Evolutionary conservation across 2,888 invertebrate genomes (phyloP), one percentile per base, ranked within the genome.

Genomic region (Drosophila peninsularis): DNA sequence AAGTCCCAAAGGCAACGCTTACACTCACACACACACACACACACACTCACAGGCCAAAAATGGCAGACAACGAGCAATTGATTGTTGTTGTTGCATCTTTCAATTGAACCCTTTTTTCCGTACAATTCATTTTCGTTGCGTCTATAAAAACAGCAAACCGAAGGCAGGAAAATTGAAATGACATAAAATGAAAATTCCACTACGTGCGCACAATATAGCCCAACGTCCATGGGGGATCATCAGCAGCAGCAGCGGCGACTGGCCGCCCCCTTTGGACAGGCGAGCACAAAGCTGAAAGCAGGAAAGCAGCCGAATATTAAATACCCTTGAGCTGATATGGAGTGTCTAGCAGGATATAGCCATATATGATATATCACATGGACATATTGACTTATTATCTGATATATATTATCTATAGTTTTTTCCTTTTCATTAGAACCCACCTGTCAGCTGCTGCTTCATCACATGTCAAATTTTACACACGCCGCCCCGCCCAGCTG

Each of bases 171-270:
- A 85, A 85, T 88, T 88, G 88, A 88, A 85, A 88, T 78, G 88
- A 80, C 88, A 85, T 83, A 74, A 86, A 85, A 88, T 88, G 88
- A 85, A 85, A 85, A 86, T 88, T 82, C 78, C 78, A 80, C 62
- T 82, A 88, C 88, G 88, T 85, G 85, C 69, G 62, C 77, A 85
- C 82, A 83, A 75, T 77, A 76, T 85, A 76, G 49, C 63, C 83
- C 77, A 75, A 74, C 61, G 75, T 66, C 74, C 77, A 73, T 62
- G 52, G 77, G 77, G 74, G 68, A 78, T 75, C 75, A 71, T 50
- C 75, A 76, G 73, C 75, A 76, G 73, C 72, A 63, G 24, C 24
- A 24, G 3, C 24, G 5, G 4, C 24, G 24, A 58, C 60, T n/a
- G 34, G 4, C n/a, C 36, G 10, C 5, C 21, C 50, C 50, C 50